phyloP scores from a whole-genome alignment of 2,113 vertebrate genomes.

The Perccottus glenii region DNA sequence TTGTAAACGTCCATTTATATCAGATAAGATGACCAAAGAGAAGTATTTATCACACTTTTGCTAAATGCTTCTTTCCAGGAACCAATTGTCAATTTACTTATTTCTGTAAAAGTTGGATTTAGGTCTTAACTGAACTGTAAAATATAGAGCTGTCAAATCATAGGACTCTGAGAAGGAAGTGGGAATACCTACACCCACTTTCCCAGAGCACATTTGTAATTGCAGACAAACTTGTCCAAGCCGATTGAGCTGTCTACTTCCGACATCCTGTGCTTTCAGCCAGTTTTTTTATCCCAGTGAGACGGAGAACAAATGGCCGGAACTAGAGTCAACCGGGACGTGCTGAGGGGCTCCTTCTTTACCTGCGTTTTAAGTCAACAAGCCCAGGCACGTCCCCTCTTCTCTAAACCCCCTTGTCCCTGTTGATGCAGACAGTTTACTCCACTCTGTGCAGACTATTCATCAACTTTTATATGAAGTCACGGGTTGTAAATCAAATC shows the following conservation, averaged over 20 bases:
- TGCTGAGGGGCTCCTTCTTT: conserved; percentile 64
- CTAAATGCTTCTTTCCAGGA: too few relatives aligned
- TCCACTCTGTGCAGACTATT: conserved; percentile 42
- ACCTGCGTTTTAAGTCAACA: conserved; percentile 70
- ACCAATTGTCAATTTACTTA: too few relatives aligned
- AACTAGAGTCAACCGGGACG: conserved; percentile 62
- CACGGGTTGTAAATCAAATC: conserved; percentile 70
- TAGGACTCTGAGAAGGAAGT: conserved; percentile 16
- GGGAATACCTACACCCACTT: conserved; percentile 26
- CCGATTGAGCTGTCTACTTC: conserved; percentile 55
- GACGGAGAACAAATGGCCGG: conserved; percentile 73
- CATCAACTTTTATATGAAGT: conserved; percentile 71
- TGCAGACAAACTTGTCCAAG: conserved; percentile 59
- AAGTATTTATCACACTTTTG: too few relatives aligned
- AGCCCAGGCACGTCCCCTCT: conserved; percentile 55
- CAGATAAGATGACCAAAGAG: too few relatives aligned
- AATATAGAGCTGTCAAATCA: neutral
- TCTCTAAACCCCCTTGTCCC: conserved; percentile 4
- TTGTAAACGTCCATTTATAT: too few relatives aligned
- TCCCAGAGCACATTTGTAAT: conserved; percentile 50
- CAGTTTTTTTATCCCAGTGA: conserved; percentile 44
- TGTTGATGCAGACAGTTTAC: conserved; percentile 52
- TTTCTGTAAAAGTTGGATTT: too few relatives aligned
- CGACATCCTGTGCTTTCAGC: conserved; percentile 71
- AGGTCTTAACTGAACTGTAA: neutral